phyloP scores from a whole-genome alignment of 2,797 vertebrate genomes.

The Coreius guichenoti region DNA sequence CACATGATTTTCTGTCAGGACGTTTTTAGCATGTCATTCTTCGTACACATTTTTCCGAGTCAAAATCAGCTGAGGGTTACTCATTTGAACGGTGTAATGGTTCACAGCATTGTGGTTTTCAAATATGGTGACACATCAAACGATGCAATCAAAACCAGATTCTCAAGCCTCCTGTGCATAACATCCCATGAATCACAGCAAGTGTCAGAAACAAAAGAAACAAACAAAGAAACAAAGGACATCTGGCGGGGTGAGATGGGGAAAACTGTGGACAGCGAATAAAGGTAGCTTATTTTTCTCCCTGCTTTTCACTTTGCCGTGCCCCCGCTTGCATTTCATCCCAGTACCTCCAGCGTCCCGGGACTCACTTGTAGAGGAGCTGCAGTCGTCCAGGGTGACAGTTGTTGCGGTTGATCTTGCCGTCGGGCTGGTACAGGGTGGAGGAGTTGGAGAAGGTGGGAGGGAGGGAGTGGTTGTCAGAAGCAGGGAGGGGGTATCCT shows the following conservation, averaged over 20 bases:
- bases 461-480: slow-evolving; percentile 80
- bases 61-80: slow-evolving; percentile 25
- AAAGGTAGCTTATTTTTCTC: slow-evolving; percentile 15
- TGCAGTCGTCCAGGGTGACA: slow-evolving; percentile 93
- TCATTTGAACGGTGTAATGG: background rate
- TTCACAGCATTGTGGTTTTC: slow-evolving; percentile 14
- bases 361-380: slow-evolving; percentile 88
- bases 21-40: slow-evolving; percentile 35
- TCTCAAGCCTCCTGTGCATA: slow-evolving; percentile 23
- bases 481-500: slow-evolving; percentile 75
- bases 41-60: background rate
- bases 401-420: slow-evolving; percentile 89
- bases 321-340: background rate
- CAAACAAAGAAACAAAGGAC: slow-evolving; percentile 4
- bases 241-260: slow-evolving; percentile 19
- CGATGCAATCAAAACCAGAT: slow-evolving; percentile 37
- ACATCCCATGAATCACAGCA: slow-evolving; percentile 16
- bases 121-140: slow-evolving; percentile 15
- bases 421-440: slow-evolving; percentile 83
- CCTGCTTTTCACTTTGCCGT: slow-evolving; percentile 14
- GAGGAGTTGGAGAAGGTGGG: slow-evolving; percentile 85
- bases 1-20: slow-evolving; percentile 7
- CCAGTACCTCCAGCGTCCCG: background rate
- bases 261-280: background rate
- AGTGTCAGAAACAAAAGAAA: slow-evolving; percentile 22